These are phyloP conservation scores for Drosophila kepulauana DNA, from an alignment of 1,140 invertebrate species.

Conservation along the genomic window DNA sequence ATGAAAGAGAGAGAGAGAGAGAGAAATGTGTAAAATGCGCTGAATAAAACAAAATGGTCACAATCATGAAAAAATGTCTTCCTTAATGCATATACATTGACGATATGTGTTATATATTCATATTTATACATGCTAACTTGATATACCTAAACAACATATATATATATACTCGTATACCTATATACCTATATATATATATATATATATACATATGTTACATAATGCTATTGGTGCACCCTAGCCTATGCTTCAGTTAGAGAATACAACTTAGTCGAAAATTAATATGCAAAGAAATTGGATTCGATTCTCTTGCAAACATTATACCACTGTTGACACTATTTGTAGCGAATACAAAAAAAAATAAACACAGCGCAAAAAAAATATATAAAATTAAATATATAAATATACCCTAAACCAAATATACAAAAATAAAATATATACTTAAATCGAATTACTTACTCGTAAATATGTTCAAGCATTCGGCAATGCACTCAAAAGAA, in stretches of 20 bases:
- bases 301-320: conserved; percentile 63
- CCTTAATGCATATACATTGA: conserved; percentile 80
- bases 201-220: conserved; percentile 43
- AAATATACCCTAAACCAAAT: conserved; percentile 50
- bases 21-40: conserved; percentile 52
- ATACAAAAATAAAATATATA: conserved; percentile 48
- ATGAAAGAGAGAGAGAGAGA: neutral
- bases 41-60: conserved; percentile 79
- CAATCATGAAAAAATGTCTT: conserved; percentile 85
- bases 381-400: conserved; percentile 24
- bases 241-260: conserved; percentile 73
- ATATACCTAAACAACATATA: conserved; percentile 38
- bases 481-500: conserved; percentile 47
- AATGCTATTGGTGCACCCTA: conserved; percentile 63
- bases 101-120: conserved; percentile 77
- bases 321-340: conserved; percentile 73
- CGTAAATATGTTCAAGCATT: conserved; percentile 53
- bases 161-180: conserved; percentile 21
- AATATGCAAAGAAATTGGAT: conserved; percentile 50
- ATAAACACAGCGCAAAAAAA: conserved; percentile 14
- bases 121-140: conserved; percentile 48
- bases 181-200: conserved; percentile 49
- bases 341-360: conserved; percentile 41
- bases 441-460: conserved; percentile 40
- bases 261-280: conserved; percentile 42